A percentile compares a stretch with the other conserved stretches of the same genome.
Conservation (phyloP, 2,113 vertebrate genomes). For the Hassar affinis region DNA sequence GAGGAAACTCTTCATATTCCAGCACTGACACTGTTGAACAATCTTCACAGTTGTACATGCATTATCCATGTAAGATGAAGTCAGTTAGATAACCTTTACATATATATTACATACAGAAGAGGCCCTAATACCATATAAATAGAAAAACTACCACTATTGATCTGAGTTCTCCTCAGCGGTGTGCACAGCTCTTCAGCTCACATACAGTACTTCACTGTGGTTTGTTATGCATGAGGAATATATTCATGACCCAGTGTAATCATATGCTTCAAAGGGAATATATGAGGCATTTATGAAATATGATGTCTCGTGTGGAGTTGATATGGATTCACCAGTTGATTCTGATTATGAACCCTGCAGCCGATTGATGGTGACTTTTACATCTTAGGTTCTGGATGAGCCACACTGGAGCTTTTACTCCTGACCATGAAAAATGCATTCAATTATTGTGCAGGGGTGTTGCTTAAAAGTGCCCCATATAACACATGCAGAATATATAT, state of each 20-base stretch:
- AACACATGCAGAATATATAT: constrained; percentile 63
- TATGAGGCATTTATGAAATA: constrained; percentile 41
- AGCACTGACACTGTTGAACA: neutral
- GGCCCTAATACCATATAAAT: neutral
- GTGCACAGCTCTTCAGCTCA: constrained; percentile 24
- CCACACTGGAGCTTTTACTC: constrained; percentile 49
- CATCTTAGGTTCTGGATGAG: constrained; percentile 55
- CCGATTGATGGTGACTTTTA: constrained; percentile 49
- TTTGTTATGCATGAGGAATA: constrained; percentile 42
- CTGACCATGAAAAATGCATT: constrained; percentile 62
- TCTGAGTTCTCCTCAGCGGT: neutral
- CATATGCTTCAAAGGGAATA: constrained; percentile 46
- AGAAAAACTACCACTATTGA: neutral
- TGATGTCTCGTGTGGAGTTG: constrained; percentile 26
- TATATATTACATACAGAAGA: neutral
- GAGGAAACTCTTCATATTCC: neutral
- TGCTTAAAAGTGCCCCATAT: constrained; percentile 61
- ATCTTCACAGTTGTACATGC: neutral
- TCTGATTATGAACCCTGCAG: constrained; percentile 51
- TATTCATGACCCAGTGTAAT: constrained; percentile 52
- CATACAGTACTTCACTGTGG: neutral
- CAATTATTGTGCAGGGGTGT: constrained; percentile 61
- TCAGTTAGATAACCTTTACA: neutral
- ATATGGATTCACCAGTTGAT: constrained; percentile 49
- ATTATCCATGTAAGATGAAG: neutral